Percentiles rank a stretch among this genome's conserved stretches.
These are phyloP conservation scores for Nothoprocta perdicaria DNA, from an alignment of 2,113 vertebrate genomes.

Conservation along the genomic window DNA sequence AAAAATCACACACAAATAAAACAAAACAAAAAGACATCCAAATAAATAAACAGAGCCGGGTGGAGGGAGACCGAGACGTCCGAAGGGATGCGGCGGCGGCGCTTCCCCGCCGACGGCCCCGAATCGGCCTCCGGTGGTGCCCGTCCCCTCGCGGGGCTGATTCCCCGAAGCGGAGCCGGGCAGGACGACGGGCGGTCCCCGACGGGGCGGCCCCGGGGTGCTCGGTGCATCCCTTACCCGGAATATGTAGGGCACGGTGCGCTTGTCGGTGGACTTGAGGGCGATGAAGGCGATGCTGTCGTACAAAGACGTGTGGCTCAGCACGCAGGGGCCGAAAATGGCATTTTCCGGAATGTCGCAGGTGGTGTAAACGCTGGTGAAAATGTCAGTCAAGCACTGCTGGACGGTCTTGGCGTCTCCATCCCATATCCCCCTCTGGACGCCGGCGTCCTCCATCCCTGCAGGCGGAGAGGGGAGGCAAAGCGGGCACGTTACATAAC, in stretches of 20 bases:
- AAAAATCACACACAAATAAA: too few species aligned
- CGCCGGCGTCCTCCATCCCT: slow-evolving; percentile 91
- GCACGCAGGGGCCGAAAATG: slow-evolving; percentile 94
- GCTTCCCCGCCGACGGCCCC: not conserved
- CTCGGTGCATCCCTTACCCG: slow-evolving; percentile 79
- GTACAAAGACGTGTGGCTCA: slow-evolving; percentile 96
- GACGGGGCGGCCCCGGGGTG: not conserved
- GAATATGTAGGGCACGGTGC: slow-evolving; percentile 96
- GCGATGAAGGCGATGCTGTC: slow-evolving; percentile 99
- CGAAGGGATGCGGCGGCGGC: not conserved
- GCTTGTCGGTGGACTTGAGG: slow-evolving; percentile 95
- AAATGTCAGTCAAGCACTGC: slow-evolving; percentile 97
- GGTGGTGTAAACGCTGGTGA: slow-evolving; percentile 97
- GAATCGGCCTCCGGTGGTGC: too few species aligned
- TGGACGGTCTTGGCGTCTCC: slow-evolving; percentile 95
- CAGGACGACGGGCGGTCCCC: too few species aligned
- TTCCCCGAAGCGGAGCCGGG: too few species aligned
- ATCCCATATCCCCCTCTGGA: slow-evolving; percentile 90
- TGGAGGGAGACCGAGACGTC: too few species aligned
- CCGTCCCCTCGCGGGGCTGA: too few species aligned
- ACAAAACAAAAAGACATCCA: too few species aligned
- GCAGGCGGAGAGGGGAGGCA: not conserved
- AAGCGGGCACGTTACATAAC: not conserved
- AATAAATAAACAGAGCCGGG: too few species aligned
- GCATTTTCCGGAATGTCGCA: slow-evolving; percentile 97